Conservation (phyloP, 2,113 vertebrate genomes). For the Thomomys bottae region DNA sequence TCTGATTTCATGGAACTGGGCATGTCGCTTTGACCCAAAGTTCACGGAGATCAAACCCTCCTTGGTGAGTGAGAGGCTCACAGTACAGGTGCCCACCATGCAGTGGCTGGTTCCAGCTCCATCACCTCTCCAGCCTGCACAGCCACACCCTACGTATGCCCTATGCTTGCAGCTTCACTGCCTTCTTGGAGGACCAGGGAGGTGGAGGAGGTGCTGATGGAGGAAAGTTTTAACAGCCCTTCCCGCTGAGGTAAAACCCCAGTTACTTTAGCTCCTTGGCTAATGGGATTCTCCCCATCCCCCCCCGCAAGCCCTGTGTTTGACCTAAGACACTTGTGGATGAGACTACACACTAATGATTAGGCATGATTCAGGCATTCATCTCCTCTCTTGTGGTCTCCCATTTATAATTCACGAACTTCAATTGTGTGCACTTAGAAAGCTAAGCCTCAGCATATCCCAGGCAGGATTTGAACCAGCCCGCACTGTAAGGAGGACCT, state of each 20-base stretch:
- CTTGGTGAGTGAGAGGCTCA: fast-evolving
- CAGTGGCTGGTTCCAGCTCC: not conserved
- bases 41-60: not conserved
- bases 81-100: not conserved
- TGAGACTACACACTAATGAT: not conserved
- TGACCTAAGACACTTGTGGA: not conserved
- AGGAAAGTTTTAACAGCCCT: not conserved
- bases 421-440: not conserved
- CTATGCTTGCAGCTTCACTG: not conserved
- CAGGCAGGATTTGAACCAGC: not conserved
- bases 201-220: not conserved
- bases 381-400: not conserved
- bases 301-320: not conserved
- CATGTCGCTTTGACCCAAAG: not conserved
- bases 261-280: fast-evolving
- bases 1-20: not conserved
- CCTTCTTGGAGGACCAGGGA: not conserved
- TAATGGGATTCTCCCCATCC: too few relatives aligned
- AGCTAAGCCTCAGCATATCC: not conserved
- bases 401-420: not conserved
- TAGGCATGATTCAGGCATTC: not conserved
- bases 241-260: not conserved
- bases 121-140: not conserved
- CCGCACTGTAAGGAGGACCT: not conserved
- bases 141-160: not conserved